Evolutionary conservation across 2,113 vertebrate species (phyloP), one percentile per base, ranked within the genome.

Genomic region (Benitochromis conjunctus): DNA sequence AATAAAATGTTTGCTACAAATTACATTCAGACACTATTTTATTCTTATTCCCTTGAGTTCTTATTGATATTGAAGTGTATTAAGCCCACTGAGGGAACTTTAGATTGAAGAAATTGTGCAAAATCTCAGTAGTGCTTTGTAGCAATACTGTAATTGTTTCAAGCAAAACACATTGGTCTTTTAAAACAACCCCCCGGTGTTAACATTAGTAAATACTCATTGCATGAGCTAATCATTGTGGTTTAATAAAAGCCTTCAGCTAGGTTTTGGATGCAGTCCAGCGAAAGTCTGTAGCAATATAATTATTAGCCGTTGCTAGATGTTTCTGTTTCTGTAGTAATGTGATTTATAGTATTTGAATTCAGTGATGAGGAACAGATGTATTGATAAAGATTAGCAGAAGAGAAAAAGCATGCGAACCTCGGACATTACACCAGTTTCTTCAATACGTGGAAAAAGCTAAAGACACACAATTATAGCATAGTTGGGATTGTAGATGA

Each of bases 161-260:
- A 51, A 76, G 71, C 1, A 76, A 53, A 76, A n/a, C 3, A 53
- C 46, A 76, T 46, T 51, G 69, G 69, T 51, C 16, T 29, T 19
- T 74, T 74, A 48, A 74, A 74, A 74, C 24, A 51, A 29, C 4
- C 69, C 43, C 69, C 69, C 1, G 5, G 19, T 79, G 26, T 55
- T 38, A 77, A 71, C 69, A 83, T 24, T 77, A 29, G 43, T 80
- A 69, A 84, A 87, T 82, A 34, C 5, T 82, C 51, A 31, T 38
- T 31, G 83, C 64, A 83, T 91, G 74, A 82, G 62, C 62, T 89
- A 76, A 85, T 41, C 58, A 36, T 11, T 48, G 66, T 83, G 66
- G 53, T 24, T n/a, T 55, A 26, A 60, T 31, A 76, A 76, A 53
- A 53, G 11, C 2, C 46, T 74, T 69, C 7, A 2, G 24, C 29